phyloP scores from a whole-genome alignment of 1,140 invertebrate species.

The Drosophila fuyamai region DNA sequence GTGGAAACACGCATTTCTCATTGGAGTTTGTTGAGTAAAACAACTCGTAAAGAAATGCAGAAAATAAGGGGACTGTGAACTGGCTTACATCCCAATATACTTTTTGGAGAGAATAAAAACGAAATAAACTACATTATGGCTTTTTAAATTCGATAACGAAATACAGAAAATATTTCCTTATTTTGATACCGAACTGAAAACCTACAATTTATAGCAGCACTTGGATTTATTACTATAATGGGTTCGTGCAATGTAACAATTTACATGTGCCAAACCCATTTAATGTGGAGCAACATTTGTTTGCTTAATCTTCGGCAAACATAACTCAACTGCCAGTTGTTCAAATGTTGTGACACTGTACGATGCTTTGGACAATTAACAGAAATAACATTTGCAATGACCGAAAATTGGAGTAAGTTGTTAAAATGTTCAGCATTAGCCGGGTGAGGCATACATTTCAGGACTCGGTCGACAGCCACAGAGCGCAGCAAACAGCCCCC shows the following conservation, averaged over 20 bases:
- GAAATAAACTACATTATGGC: too few species aligned
- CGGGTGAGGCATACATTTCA: conserved; percentile 29
- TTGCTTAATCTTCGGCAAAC: neutral
- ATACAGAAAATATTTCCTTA: too few species aligned
- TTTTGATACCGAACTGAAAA: too few species aligned
- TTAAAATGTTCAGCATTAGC: conserved; percentile 9
- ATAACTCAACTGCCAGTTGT: conserved; percentile 25
- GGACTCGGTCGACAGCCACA: conserved; percentile 13
- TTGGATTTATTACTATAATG: too few species aligned
- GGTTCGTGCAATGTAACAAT: neutral
- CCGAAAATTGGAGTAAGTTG: conserved; percentile 4
- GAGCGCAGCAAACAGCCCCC: conserved; percentile 15
- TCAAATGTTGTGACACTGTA: conserved; percentile 26
- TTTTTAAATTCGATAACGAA: too few species aligned
- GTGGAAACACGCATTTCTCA: conserved; percentile 27
- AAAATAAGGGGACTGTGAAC: neutral
- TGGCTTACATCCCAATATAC: neutral
- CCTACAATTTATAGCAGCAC: too few species aligned
- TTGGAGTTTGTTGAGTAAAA: neutral
- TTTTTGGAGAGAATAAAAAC: too few species aligned
- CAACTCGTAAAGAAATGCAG: neutral
- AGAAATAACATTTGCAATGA: conserved; percentile 19
- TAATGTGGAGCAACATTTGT: neutral
- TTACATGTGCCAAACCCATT: neutral
- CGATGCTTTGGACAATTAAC: conserved; percentile 35